These are phyloP conservation scores for Misgurnus mizolepis DNA, from an alignment of 2,113 vertebrate species.

Conservation along the genomic window DNA sequence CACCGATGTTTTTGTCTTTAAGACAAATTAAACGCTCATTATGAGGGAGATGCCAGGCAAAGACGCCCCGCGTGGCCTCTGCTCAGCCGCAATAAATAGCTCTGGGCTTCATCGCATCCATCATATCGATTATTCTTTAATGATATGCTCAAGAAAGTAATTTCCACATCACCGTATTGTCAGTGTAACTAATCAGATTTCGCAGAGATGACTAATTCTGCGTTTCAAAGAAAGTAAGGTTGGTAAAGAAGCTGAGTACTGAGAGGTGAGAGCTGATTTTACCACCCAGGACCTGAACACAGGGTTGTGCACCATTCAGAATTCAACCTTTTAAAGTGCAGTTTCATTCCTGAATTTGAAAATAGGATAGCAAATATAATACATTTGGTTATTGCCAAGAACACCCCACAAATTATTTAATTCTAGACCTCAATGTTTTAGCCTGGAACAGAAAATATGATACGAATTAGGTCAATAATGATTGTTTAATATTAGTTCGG, in stretches of 20 bases:
- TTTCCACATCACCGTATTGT: conserved; percentile 82
- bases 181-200: conserved; percentile 84
- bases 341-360: too few species aligned
- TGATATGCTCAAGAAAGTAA: conserved; percentile 87
- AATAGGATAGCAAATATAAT: too few species aligned
- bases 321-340: background rate
- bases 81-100: conserved; percentile 78
- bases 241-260: conserved; percentile 56
- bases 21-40: conserved; percentile 68
- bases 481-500: too few species aligned
- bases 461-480: too few species aligned
- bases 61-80: conserved; percentile 59
- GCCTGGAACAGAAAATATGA: too few species aligned
- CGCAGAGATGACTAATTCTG: conserved; percentile 73
- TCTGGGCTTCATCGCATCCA: conserved; percentile 72
- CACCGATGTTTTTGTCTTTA: conserved; percentile 52
- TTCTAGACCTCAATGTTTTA: too few species aligned
- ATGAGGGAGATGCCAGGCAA: conserved; percentile 59
- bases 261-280: background rate
- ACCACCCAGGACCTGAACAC: background rate
- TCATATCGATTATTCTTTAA: conserved; percentile 87
- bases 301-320: too few species aligned
- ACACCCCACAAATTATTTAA: too few species aligned
- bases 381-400: too few species aligned
- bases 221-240: conserved; percentile 73